phyloP scores from a whole-genome alignment of 2,797 vertebrate species.

The Cynopterus sphinx region DNA sequence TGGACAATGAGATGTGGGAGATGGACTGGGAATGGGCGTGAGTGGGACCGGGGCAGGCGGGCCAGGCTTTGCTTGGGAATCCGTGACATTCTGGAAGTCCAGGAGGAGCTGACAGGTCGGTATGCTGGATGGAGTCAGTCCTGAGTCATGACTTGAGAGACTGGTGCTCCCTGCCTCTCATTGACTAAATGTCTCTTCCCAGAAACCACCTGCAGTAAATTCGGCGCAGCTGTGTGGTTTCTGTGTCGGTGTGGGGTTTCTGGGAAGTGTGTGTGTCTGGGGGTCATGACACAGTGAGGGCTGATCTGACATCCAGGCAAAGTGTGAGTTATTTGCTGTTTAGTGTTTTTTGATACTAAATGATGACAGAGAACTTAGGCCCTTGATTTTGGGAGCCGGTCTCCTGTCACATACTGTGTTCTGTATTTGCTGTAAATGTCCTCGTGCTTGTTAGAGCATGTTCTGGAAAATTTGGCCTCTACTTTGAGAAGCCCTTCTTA shows the following conservation, averaged over 20 bases:
- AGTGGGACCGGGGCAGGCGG: too few species aligned
- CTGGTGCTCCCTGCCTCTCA: neutral
- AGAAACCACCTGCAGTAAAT: slow-evolving; percentile 40
- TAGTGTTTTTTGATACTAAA: neutral
- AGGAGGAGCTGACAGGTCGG: neutral
- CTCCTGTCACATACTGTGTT: neutral
- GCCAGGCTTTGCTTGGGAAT: neutral
- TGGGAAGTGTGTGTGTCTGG: neutral
- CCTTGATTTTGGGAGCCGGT: neutral
- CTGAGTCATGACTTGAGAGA: neutral
- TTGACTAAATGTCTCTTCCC: slow-evolving; percentile 47
- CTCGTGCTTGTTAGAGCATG: neutral
- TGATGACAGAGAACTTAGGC: neutral
- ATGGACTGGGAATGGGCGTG: fast-evolving
- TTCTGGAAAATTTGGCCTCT: slow-evolving; percentile 19
- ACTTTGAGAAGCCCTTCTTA: neutral
- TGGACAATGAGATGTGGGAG: neutral
- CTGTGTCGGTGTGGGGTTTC: neutral
- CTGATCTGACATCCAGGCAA: neutral
- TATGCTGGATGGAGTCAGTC: neutral
- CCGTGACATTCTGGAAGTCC: neutral
- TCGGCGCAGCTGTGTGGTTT: neutral
- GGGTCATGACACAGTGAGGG: neutral
- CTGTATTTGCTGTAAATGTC: neutral
- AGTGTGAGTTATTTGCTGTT: neutral